Evolutionary conservation across 2,888 invertebrate species (phyloP).

Genomic region (Pseudolycoriella hygida): DNA sequence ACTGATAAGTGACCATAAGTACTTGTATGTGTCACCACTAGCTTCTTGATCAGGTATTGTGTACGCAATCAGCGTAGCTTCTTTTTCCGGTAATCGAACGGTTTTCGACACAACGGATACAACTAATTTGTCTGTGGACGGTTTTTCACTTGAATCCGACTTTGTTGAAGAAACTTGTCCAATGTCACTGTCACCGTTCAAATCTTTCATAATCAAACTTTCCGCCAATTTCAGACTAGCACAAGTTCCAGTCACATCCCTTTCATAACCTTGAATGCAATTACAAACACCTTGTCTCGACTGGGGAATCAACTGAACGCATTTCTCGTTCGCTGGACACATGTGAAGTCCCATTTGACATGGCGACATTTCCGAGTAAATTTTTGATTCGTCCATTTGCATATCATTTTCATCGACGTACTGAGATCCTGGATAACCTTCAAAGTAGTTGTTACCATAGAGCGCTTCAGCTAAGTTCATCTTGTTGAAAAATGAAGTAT

Average conservation of each 20-base stretch:
- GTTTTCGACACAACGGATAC: slow-evolving; percentile 61
- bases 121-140: slow-evolving; percentile 32
- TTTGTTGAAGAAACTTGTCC: slow-evolving; percentile 2
- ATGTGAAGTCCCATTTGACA: slow-evolving; percentile 40
- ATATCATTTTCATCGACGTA: slow-evolving; percentile 20
- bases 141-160: neutral
- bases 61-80: slow-evolving; percentile 65
- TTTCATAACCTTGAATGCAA: slow-evolving; percentile 44
- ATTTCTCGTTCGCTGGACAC: slow-evolving; percentile 54
- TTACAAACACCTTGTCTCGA: slow-evolving; percentile 50
- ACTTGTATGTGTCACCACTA: slow-evolving; percentile 60
- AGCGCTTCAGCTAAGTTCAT: neutral
- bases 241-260: slow-evolving; percentile 30
- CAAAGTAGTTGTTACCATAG: slow-evolving; percentile 14
- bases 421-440: slow-evolving; percentile 12
- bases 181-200: slow-evolving; percentile 11
- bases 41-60: slow-evolving; percentile 58
- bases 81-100: slow-evolving; percentile 66
- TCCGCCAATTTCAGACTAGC: slow-evolving; percentile 14
- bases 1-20: slow-evolving; percentile 73
- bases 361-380: slow-evolving; percentile 28
- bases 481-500: neutral
- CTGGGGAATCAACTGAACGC: slow-evolving; percentile 36
- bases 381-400: slow-evolving; percentile 34
- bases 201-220: slow-evolving; percentile 14